Percentiles rank a stretch among this genome's conserved stretches.
Conservation (phyloP, 2,113 vertebrate species). For the Xiphias gladius region DNA sequence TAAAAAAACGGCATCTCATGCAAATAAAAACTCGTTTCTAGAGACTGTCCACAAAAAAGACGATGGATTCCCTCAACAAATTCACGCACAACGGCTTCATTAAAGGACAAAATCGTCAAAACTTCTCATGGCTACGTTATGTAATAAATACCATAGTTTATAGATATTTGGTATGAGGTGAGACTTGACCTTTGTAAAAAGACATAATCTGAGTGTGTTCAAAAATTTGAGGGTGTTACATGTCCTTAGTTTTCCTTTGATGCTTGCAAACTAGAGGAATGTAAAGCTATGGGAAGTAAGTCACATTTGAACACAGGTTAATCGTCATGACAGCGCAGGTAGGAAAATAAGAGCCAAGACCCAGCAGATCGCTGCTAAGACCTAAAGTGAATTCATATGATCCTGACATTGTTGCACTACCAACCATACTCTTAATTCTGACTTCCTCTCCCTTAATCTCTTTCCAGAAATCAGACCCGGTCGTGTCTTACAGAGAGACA, state of each 20-base stretch:
- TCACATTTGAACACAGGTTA: no score
- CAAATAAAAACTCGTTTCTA: no score
- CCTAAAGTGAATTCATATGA: no score
- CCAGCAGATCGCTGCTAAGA: no score
- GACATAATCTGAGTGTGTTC: no score
- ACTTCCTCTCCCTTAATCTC: neutral
- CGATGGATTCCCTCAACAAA: no score
- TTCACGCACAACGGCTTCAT: neutral
- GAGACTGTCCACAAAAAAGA: neutral
- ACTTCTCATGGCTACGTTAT: no score
- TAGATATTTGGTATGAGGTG: neutral
- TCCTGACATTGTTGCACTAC: conserved; percentile 77
- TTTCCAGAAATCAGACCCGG: conserved; percentile 94
- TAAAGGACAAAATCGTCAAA: no score
- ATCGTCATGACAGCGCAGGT: no score
- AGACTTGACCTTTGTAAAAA: neutral
- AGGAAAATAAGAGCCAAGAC: no score
- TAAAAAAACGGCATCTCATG: no score
- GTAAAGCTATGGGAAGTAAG: no score
- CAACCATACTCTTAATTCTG: conserved; percentile 62
- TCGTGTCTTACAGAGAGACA: conserved; percentile 96
- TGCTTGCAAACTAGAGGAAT: conserved; percentile 8
- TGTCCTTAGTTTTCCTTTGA: neutral
- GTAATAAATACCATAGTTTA: neutral
- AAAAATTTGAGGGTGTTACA: neutral